These are phyloP conservation scores for Manacus vitellinus DNA, from an alignment of 2,113 vertebrate species.

Conservation along the genomic window DNA sequence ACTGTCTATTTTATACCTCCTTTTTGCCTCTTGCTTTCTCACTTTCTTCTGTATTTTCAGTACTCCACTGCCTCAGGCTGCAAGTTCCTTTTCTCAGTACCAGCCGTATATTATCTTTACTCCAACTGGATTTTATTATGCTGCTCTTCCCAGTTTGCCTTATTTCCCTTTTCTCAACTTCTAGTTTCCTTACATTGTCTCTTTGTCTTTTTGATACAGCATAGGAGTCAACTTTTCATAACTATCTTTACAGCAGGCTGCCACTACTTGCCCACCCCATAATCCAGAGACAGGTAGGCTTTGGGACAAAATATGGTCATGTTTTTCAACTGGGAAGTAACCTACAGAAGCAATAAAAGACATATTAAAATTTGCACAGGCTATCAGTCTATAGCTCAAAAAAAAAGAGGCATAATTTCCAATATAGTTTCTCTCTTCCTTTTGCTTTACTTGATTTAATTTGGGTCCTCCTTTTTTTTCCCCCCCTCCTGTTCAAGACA, in stretches of 20 bases:
- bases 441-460: neutral
- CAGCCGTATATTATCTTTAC: neutral
- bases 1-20: neutral
- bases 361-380: neutral
- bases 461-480: neutral
- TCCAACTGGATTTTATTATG: neutral
- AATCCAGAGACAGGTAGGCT: neutral
- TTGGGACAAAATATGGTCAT: neutral
- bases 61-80: neutral
- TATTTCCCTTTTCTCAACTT: neutral
- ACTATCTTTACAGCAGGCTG: neutral
- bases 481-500: neutral
- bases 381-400: neutral
- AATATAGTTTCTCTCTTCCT: neutral
- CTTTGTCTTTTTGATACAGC: neutral
- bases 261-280: neutral
- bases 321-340: neutral
- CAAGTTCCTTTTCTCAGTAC: neutral
- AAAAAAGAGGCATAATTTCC: neutral
- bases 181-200: neutral
- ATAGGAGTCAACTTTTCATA: neutral
- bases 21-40: neutral
- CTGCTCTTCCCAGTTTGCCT: neutral
- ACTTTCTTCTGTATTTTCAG: neutral
- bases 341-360: neutral